Conservation (phyloP, 2,888 invertebrate genomes). For the Drymonia ruficornis region DNA sequence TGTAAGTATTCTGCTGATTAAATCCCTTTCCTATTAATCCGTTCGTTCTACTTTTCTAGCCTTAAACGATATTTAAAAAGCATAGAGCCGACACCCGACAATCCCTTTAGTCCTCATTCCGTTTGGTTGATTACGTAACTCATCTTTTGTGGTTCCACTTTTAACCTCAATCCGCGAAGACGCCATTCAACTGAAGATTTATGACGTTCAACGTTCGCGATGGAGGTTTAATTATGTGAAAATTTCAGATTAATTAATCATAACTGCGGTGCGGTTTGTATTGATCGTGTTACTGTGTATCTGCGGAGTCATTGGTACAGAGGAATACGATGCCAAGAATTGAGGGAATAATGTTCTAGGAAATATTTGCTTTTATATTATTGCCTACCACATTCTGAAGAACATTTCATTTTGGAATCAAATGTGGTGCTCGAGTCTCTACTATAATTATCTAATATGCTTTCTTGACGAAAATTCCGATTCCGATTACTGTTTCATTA, state of each 20-base stretch:
- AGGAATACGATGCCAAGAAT: conserved; percentile 16
- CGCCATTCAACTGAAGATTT: conserved; percentile 52
- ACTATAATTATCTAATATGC: too few relatives aligned
- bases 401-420: background rate
- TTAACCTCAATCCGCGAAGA: conserved; percentile 47
- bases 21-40: too few relatives aligned
- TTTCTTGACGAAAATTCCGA: too few relatives aligned
- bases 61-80: background rate
- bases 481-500: too few relatives aligned
- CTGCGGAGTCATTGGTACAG: background rate
- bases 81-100: background rate
- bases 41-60: too few relatives aligned
- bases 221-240: conserved; percentile 47
- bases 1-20: too few relatives aligned
- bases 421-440: background rate
- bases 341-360: conserved; percentile 5
- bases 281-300: conserved; percentile 35
- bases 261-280: conserved; percentile 32
- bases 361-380: background rate
- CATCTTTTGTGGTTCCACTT: conserved; percentile 45
- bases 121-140: conserved; percentile 43
- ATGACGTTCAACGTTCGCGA: conserved; percentile 44
- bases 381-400: background rate
- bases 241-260: conserved; percentile 52
- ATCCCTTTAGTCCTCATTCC: conserved; percentile 15